Percentiles rank a stretch among this genome's conserved stretches.
phyloP scores from a whole-genome alignment of 1,140 invertebrate genomes.

The Sycophaga agraensis region DNA sequence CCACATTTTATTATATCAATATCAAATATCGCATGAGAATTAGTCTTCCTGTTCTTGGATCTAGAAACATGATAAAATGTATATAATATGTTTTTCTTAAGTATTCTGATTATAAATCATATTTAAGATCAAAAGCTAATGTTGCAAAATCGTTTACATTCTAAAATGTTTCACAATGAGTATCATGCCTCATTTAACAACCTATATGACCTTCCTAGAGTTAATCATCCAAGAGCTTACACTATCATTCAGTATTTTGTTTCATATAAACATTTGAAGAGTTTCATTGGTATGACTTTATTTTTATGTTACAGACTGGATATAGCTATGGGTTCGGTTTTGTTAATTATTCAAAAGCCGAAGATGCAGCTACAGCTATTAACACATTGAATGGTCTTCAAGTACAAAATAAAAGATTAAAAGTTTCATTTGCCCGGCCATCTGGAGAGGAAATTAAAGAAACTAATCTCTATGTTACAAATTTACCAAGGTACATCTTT shows the following conservation, averaged over 20 bases:
- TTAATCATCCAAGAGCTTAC: too few species aligned
- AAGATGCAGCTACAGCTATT: constrained; percentile 85
- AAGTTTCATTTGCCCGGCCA: constrained; percentile 89
- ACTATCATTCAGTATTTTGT: constrained; percentile 21
- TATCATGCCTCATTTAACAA: too few species aligned
- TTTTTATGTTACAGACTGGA: constrained; percentile 68
- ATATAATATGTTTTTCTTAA: too few species aligned
- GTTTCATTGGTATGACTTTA: too few species aligned
- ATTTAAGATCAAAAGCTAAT: neutral
- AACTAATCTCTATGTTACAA: constrained; percentile 92
- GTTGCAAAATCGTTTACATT: neutral
- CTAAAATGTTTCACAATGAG: neutral
- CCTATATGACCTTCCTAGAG: too few species aligned
- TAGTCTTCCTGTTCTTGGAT: too few species aligned
- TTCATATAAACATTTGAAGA: neutral
- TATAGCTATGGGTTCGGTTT: constrained; percentile 97
- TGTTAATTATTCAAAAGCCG: constrained; percentile 84
- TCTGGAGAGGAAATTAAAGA: constrained; percentile 91
- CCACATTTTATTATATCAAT: too few species aligned
- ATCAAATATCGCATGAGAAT: too few species aligned
- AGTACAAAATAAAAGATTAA: constrained; percentile 72
- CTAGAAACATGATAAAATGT: too few species aligned
- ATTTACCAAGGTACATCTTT: constrained; percentile 73
- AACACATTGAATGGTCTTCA: constrained; percentile 84
- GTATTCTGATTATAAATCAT: too few species aligned